These are phyloP conservation scores for Chironomus tepperi DNA, from an alignment of 1,140 invertebrate species.

Conservation along the genomic window DNA sequence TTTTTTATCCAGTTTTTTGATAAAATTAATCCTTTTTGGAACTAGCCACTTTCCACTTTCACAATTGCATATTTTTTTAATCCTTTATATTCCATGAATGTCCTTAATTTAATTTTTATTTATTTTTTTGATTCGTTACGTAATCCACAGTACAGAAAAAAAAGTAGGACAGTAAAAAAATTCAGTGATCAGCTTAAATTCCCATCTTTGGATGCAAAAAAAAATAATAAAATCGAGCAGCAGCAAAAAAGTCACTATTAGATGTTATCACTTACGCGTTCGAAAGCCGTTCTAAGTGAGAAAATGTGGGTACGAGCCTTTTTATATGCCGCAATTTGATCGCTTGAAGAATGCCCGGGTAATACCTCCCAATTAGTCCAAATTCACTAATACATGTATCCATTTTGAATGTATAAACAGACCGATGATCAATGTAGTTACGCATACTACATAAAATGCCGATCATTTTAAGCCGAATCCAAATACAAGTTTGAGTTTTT, in stretches of 20 bases:
- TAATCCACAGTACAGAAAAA: conserved; percentile 21
- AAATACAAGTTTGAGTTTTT: background rate
- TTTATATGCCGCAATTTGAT: conserved; percentile 84
- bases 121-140: conserved; percentile 28
- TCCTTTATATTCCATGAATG: no score
- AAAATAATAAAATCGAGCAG: conserved; percentile 25
- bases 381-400: background rate
- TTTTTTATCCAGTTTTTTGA: background rate
- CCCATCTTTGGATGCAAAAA: conserved; percentile 30
- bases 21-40: background rate
- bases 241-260: conserved; percentile 32
- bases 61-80: no score
- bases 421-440: background rate
- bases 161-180: conserved; percentile 15
- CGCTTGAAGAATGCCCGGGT: conserved; percentile 35
- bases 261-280: conserved; percentile 65
- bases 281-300: conserved; percentile 82
- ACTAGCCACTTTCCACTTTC: background rate
- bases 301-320: conserved; percentile 47
- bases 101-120: conserved; percentile 25
- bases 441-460: background rate
- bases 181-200: conserved; percentile 19
- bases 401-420: background rate
- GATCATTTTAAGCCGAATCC: background rate
- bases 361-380: conserved; percentile 54